Evolutionary conservation across 2,113 vertebrate species (phyloP), one percentile per base, ranked within the genome.

Genomic region (Bufo bufo): DNA sequence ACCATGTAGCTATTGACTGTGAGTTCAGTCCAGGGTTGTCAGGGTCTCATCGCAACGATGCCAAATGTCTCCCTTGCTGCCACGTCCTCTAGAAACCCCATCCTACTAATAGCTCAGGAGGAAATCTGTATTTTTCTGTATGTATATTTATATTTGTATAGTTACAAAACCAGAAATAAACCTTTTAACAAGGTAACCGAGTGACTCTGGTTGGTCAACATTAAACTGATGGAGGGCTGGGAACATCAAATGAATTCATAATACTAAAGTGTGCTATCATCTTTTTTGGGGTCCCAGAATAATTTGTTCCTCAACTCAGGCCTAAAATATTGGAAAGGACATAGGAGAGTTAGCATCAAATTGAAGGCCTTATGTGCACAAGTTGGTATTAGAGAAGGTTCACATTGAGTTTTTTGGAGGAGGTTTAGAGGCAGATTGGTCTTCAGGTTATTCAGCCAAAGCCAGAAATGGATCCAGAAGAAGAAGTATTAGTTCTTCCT

Each of bases 41-140:
- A 78, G 43, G 19, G 59, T 52, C 56, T 65, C 75, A 23, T 8
- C 49, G 56, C 20, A 54, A 17, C 33, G 8, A 33, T 45, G 59
- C 19, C 61, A 71, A n/a, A 80, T 14, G 17, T 71, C 63, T 6
- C 33, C 49, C 43, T n/a, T 77, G 6, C 74, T 54, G n/a, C 43
- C 11, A 23, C 59, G 61, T 85, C 77, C 49, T 65, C 33, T 77
- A 77, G 14, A 14, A 50, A 33, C 43, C 4, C 58, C 47, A 10
- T 72, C 50, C 33, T 81, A 72, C 49, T 52, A 87, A 50, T 43
- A 33, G 43, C 86, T 87, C 78, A 82, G 66, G 65, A 87, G 85
- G 16, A 43, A 87, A 66, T 86, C 54, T 87, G 86, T 87, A 82
- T 82, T 75, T 87, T 82, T 82, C 12, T 82, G 61, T 80, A 33